Conservation (phyloP, 2,888 invertebrate species). For the Dromius quadrimaculatus region DNA sequence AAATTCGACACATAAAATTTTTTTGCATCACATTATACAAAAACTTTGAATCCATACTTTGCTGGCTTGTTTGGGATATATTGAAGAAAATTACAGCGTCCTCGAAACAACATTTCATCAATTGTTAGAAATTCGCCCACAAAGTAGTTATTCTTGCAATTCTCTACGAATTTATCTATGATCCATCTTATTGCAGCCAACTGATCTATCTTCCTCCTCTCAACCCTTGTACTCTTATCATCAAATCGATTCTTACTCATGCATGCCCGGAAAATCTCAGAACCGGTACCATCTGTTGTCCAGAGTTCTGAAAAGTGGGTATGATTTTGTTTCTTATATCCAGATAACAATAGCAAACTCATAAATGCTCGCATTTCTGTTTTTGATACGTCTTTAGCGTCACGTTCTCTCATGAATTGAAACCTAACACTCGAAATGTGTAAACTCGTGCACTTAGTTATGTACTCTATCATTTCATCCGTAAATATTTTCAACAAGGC, state of each 20-base stretch:
- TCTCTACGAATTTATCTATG: slow-evolving; percentile 33
- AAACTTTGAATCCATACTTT: not conserved
- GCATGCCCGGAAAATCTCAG: slow-evolving; percentile 55
- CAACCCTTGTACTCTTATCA: slow-evolving; percentile 42
- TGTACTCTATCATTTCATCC: too few relatives aligned
- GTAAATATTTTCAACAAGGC: too few relatives aligned
- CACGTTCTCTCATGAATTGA: too few relatives aligned
- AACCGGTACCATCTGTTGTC: slow-evolving; percentile 55
- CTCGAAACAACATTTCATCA: slow-evolving; percentile 52
- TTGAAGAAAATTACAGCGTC: not conserved
- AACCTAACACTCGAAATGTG: too few relatives aligned
- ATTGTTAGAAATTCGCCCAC: slow-evolving; percentile 30
- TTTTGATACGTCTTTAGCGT: not conserved
- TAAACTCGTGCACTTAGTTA: too few relatives aligned
- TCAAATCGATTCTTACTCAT: slow-evolving; percentile 52
- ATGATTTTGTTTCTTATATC: slow-evolving; percentile 55
- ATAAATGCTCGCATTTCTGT: slow-evolving; percentile 55
- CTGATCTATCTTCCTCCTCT: slow-evolving; percentile 45
- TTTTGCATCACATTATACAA: not conserved
- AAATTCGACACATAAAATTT: not conserved
- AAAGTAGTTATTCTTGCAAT: slow-evolving; percentile 22
- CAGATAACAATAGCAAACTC: slow-evolving; percentile 54
- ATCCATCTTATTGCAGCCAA: slow-evolving; percentile 51
- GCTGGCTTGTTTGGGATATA: not conserved
- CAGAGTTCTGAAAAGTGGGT: slow-evolving; percentile 56